Conservation (phyloP, 92 coral and sea anemone species). For the Anthopleura xanthogrammica region DNA sequence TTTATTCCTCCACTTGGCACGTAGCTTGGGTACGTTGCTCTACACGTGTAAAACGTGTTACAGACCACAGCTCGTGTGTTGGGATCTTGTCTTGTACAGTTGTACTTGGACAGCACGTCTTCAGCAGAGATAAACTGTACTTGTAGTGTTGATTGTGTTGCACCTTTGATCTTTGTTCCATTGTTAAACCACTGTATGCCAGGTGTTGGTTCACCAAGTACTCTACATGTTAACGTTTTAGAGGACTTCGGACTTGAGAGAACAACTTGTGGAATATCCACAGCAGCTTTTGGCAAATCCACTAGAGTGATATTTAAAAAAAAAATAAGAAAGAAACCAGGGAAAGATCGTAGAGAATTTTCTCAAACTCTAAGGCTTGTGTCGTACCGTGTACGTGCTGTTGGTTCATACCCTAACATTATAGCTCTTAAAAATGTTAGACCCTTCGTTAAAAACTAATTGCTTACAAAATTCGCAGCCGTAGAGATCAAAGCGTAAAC, state of each 20-base stretch:
- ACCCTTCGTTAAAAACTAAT: not conserved
- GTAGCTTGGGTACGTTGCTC: not conserved
- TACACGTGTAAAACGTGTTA: slow-evolving; percentile 11
- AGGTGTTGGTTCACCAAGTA: slow-evolving; percentile 25
- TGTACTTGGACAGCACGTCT: slow-evolving; percentile 22
- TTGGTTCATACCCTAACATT: too few relatives aligned
- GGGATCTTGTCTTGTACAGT: slow-evolving; percentile 24
- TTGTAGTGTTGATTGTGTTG: slow-evolving; percentile 6
- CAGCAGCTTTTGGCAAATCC: not conserved
- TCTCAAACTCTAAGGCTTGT: too few relatives aligned
- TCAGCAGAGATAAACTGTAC: slow-evolving; percentile 25
- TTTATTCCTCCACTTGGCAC: slow-evolving; percentile 6
- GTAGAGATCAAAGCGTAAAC: slow-evolving; percentile 44
- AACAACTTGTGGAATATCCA: not conserved
- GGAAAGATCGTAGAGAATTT: too few relatives aligned
- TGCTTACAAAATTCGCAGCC: slow-evolving; percentile 40
- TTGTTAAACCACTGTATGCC: slow-evolving; percentile 20
- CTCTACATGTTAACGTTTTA: not conserved
- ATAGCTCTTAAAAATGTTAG: not conserved
- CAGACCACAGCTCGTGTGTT: slow-evolving; percentile 23
- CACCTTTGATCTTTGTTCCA: not conserved
- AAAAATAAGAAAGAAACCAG: not conserved
- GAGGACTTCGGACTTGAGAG: slow-evolving; percentile 9
- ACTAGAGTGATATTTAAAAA: not conserved
- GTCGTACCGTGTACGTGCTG: too few relatives aligned